Evolutionary conservation across 2,888 invertebrate genomes (phyloP).

Genomic region (Gnatocerus cornutus): DNA sequence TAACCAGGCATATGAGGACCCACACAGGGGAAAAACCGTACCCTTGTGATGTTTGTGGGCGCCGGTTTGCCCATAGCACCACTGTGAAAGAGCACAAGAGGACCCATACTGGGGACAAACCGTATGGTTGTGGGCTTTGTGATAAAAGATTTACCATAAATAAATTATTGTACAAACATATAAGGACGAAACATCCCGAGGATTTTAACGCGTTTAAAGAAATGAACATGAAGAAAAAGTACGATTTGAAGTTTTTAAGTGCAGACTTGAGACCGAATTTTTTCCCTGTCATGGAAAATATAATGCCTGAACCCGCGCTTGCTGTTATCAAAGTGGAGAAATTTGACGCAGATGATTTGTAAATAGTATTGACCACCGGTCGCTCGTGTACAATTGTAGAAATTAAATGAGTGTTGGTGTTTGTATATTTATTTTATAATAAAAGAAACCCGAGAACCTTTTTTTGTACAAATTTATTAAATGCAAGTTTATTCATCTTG

Average conservation of each 20-base stretch:
- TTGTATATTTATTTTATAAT: conserved; percentile 10
- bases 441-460: conserved; percentile 18
- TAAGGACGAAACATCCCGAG: conserved; percentile 63
- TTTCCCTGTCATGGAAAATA: conserved; percentile 2
- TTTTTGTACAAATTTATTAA: conserved; percentile 48
- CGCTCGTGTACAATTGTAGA: conserved; percentile 9
- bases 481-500: conserved; percentile 75
- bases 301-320: conserved; percentile 14
- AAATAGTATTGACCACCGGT: conserved; percentile 7
- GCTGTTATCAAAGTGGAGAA: conserved; percentile 35
- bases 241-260: conserved; percentile 8
- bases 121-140: conserved; percentile 63
- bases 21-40: conserved; percentile 67
- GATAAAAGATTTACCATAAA: conserved; percentile 62
- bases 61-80: conserved; percentile 66
- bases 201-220: conserved; percentile 61
- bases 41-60: conserved; percentile 64
- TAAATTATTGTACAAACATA: conserved; percentile 65
- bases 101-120: conserved; percentile 66
- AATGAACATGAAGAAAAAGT: conserved; percentile 49
- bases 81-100: conserved; percentile 66
- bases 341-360: conserved; percentile 17
- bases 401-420: conserved; percentile 17
- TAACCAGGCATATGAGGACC: conserved; percentile 64
- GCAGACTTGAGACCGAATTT: conserved; percentile 4